A percentile compares a stretch with the other conserved stretches of the same genome.
phyloP scores from a whole-genome alignment of 2,888 invertebrate genomes.

The Serrognathus titanus region DNA sequence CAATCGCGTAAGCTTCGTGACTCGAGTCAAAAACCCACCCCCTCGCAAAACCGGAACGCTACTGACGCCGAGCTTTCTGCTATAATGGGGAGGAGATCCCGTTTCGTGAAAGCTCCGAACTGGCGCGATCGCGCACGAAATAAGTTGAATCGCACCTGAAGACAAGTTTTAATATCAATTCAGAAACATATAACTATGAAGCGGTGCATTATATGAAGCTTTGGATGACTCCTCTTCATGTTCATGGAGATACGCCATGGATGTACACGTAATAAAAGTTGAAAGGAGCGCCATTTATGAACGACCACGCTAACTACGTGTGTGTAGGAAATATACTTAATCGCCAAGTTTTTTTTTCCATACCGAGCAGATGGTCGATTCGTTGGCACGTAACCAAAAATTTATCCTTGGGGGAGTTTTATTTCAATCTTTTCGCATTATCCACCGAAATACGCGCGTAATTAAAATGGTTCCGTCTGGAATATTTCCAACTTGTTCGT shows the following conservation, averaged over 20 bases:
- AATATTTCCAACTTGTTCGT: slow-evolving; percentile 25
- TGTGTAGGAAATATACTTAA: no score
- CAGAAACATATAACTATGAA: slow-evolving; percentile 25
- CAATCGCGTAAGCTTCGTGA: not conserved
- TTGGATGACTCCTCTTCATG: not conserved
- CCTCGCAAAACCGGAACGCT: slow-evolving; percentile 38
- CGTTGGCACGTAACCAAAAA: slow-evolving; percentile 28
- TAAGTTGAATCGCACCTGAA: slow-evolving; percentile 39
- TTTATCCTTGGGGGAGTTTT: slow-evolving; percentile 22
- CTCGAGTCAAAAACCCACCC: slow-evolving; percentile 31
- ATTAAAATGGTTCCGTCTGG: slow-evolving; percentile 37
- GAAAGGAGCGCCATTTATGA: no score
- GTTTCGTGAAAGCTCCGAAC: slow-evolving; percentile 26
- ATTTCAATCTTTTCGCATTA: slow-evolving; percentile 20
- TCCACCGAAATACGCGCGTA: slow-evolving; percentile 21
- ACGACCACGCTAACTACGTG: no score
- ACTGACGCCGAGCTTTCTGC: slow-evolving; percentile 47
- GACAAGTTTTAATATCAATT: slow-evolving; percentile 44
- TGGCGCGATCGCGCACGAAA: slow-evolving; percentile 20
- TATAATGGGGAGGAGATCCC: slow-evolving; percentile 44
- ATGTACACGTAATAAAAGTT: no score
- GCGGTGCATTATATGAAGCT: slow-evolving; percentile 4
- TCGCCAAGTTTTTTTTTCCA: not conserved
- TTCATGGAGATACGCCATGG: no score
- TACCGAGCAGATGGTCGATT: slow-evolving; percentile 1